Conservation (phyloP, 1,140 invertebrate genomes). For the Phymastichus coffea region DNA sequence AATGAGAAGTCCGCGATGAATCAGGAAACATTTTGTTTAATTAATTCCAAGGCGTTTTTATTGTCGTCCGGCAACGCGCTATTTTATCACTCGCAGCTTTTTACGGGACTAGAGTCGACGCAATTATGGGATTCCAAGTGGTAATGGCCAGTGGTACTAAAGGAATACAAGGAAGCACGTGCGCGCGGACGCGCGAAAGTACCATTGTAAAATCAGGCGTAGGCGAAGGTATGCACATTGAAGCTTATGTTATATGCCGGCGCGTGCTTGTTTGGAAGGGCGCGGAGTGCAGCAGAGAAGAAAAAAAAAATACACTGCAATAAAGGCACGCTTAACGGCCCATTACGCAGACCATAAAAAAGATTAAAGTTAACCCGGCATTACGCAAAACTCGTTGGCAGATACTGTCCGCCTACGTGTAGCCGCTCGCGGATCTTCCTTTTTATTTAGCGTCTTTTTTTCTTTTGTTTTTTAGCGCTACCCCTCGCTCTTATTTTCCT, state of each 20-base stretch:
- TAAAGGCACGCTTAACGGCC: slow-evolving; percentile 41
- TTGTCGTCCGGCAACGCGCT: too few species aligned
- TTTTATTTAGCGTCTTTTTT: too few species aligned
- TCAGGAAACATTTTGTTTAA: too few species aligned
- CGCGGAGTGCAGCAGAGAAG: background rate
- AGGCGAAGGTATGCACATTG: too few species aligned
- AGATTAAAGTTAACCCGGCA: slow-evolving; percentile 48
- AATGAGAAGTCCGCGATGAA: too few species aligned
- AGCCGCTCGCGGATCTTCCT: too few species aligned
- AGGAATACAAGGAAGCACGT: slow-evolving; percentile 1
- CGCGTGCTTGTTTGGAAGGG: slow-evolving; percentile 7
- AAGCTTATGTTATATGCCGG: background rate
- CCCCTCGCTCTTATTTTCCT: background rate
- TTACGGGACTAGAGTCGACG: too few species aligned
- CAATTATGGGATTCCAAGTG: background rate
- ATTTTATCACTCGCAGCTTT: too few species aligned
- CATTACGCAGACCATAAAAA: slow-evolving; percentile 46
- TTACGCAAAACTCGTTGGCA: slow-evolving; percentile 44
- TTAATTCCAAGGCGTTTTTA: too few species aligned
- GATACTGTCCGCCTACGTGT: too few species aligned
- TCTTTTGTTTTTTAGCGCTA: too few species aligned
- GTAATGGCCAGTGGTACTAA: background rate
- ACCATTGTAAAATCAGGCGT: slow-evolving; percentile 3
- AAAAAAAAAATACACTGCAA: slow-evolving; percentile 26
- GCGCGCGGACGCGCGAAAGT: too few species aligned